A percentile compares a stretch with the other conserved stretches of the same genome.
These are phyloP conservation scores for Conops quadrifasciatus DNA, from an alignment of 2,888 invertebrate genomes.

Conservation along the genomic window DNA sequence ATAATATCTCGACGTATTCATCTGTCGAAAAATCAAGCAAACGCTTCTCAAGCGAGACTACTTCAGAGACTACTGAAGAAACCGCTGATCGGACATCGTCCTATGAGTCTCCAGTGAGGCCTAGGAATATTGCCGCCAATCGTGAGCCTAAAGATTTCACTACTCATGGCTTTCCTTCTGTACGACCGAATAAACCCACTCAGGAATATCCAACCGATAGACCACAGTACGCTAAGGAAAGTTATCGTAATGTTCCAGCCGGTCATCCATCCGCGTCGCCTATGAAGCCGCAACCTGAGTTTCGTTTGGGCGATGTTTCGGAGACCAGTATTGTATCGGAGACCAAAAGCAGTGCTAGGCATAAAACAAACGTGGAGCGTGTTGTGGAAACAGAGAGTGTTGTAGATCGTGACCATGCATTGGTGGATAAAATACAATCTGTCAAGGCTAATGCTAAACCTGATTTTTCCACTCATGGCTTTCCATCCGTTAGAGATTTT, in stretches of 20 bases:
- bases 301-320: conserved; percentile 43
- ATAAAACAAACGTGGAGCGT: conserved; percentile 51
- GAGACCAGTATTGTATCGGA: conserved; percentile 56
- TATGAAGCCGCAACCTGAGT: conserved; percentile 23
- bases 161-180: conserved; percentile 57
- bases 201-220: conserved; percentile 53
- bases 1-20: conserved; percentile 54
- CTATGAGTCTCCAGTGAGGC: conserved; percentile 23
- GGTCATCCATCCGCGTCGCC: background rate
- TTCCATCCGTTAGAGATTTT: conserved; percentile 45
- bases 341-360: conserved; percentile 52
- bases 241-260: background rate
- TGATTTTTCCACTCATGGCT: conserved; percentile 50
- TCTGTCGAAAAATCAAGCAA: conserved; percentile 59
- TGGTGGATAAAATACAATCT: conserved; percentile 25
- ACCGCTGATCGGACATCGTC: conserved; percentile 45
- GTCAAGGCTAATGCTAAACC: conserved; percentile 42
- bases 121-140: conserved; percentile 37
- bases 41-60: conserved; percentile 60
- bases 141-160: conserved; percentile 47
- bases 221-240: conserved; percentile 39
- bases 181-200: conserved; percentile 51
- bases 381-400: conserved; percentile 53
- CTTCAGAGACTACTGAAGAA: conserved; percentile 59
- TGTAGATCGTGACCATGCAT: conserved; percentile 39